phyloP scores from a whole-genome alignment of 1,140 invertebrate genomes.

The Hyles vespertilio region DNA sequence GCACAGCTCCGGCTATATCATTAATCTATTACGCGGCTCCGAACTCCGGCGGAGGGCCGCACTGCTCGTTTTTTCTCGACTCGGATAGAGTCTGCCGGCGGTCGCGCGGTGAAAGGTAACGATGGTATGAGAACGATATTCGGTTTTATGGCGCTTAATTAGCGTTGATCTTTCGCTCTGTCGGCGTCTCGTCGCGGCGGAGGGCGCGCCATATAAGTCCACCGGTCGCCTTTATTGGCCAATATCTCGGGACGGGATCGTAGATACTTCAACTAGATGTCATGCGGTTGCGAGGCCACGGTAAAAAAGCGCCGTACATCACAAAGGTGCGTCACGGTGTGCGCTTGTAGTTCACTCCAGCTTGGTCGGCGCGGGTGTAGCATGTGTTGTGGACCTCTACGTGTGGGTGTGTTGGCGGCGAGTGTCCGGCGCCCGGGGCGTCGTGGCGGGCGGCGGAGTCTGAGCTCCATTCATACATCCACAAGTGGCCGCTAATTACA shows the following conservation, averaged over 20 bases:
- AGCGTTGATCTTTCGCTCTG: constrained; percentile 57
- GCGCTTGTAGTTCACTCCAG: no score
- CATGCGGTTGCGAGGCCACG: constrained; percentile 26
- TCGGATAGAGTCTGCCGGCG: constrained; percentile 32
- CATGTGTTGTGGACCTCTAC: no score
- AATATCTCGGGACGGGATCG: constrained; percentile 36
- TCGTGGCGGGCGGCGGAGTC: constrained; percentile 24
- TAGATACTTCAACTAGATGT: constrained; percentile 43
- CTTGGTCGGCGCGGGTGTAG: constrained; percentile 3
- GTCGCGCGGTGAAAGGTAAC: constrained; percentile 55
- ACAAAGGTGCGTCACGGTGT: constrained; percentile 6
- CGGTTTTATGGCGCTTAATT: constrained; percentile 70
- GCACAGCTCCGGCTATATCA: constrained; percentile 52
- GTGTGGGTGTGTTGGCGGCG: not conserved
- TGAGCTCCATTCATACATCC: constrained; percentile 56
- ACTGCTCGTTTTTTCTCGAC: constrained; percentile 46
- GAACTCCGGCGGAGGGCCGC: constrained; percentile 32
- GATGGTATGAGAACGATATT: constrained; percentile 50
- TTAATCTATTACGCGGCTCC: constrained; percentile 66
- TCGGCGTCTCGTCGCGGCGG: constrained; percentile 35
- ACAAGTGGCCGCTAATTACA: constrained; percentile 62
- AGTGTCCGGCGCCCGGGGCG: constrained; percentile 1
- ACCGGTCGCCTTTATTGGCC: constrained; percentile 38
- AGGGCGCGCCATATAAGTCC: constrained; percentile 41
- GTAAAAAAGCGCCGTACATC: constrained; percentile 32